Evolutionary conservation across 2,888 invertebrate species (phyloP).

Genomic region (Lithophane semibrunnea): DNA sequence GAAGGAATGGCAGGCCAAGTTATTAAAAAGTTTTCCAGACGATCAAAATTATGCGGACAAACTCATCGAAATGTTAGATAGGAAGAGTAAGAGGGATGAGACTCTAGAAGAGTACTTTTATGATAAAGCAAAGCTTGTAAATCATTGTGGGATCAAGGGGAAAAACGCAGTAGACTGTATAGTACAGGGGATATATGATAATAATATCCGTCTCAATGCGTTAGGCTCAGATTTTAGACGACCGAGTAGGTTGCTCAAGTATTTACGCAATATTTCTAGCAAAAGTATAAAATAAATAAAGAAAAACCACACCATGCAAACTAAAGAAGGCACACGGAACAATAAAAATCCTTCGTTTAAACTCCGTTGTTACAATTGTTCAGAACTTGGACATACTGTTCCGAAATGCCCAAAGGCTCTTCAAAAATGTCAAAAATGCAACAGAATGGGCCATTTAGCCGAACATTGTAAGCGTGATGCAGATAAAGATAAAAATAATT

Average conservation of each 20-base stretch:
- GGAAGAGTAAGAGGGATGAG: conserved; percentile 1
- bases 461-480: background rate
- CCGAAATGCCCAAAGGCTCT: background rate
- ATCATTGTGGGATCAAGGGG: too few relatives aligned
- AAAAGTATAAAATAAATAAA: background rate
- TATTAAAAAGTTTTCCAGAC: conserved; percentile 1
- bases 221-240: background rate
- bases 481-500: background rate
- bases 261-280: background rate
- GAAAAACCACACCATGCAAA: background rate
- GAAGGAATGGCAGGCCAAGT: conserved; percentile 7
- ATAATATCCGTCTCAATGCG: conserved; percentile 3
- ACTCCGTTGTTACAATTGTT: background rate
- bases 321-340: conserved; percentile 1
- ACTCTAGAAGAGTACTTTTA: conserved; percentile 1
- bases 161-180: background rate
- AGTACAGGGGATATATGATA: conserved; percentile 1
- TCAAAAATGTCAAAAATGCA: background rate
- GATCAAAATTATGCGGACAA: conserved; percentile 3
- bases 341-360: conserved; percentile 3
- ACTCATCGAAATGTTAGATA: background rate
- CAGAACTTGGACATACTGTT: conserved; percentile 1
- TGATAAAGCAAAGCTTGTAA: too few relatives aligned
- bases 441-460: background rate
- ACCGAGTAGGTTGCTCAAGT: background rate